Conservation (phyloP, 2,888 invertebrate species). For the Stenotaenia linearis region DNA sequence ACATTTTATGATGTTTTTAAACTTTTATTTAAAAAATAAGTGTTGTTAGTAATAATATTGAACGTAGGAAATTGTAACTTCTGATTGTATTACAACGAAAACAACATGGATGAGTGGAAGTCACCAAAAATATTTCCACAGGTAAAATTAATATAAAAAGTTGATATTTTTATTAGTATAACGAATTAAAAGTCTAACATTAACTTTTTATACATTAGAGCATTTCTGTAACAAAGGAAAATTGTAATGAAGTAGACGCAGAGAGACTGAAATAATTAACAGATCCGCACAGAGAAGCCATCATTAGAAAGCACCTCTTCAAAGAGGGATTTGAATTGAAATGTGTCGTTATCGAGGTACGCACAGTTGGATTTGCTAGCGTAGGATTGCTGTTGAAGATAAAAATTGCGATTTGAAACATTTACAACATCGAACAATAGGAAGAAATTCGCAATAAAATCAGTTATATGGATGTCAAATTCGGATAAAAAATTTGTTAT, state of each 20-base stretch:
- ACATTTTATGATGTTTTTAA: too few species aligned
- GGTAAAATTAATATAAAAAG: too few species aligned
- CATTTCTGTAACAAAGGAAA: not conserved
- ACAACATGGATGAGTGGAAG: too few species aligned
- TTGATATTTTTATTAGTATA: too few species aligned
- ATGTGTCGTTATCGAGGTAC: not conserved
- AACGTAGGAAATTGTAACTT: too few species aligned
- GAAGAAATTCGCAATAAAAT: not conserved
- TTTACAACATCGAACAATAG: not conserved
- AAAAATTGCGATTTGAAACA: not conserved
- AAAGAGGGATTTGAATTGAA: not conserved
- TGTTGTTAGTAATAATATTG: too few species aligned
- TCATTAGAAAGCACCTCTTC: not conserved
- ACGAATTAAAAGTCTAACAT: too few species aligned
- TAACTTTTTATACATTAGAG: too few species aligned
- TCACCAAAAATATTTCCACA: too few species aligned
- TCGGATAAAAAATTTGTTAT: not conserved
- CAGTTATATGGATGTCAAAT: not conserved
- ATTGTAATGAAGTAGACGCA: not conserved
- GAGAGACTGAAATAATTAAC: not conserved
- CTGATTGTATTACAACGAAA: too few species aligned
- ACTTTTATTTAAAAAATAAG: too few species aligned
- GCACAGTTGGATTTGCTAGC: not conserved
- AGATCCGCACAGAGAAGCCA: not conserved
- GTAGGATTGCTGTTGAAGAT: not conserved